Conservation (phyloP, 1,140 invertebrate species). For the Drosophila serrata region DNA sequence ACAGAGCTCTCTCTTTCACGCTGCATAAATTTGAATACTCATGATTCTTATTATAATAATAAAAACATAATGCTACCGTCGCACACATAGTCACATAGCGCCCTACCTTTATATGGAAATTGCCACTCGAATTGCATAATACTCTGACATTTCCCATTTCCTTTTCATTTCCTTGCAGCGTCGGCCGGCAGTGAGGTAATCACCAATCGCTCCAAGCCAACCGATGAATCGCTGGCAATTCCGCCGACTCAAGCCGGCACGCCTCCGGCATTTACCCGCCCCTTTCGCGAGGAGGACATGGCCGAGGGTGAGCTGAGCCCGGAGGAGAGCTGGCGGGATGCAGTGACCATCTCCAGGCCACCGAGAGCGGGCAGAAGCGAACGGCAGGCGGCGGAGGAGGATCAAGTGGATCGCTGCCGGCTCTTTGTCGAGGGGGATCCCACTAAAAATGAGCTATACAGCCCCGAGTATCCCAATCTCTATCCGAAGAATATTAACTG, state of each 20-base stretch:
- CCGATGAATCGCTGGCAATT: constrained; percentile 5
- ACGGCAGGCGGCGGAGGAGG: constrained; percentile 59
- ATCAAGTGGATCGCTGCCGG: constrained; percentile 79
- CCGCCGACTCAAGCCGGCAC: neutral
- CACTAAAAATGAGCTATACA: constrained; percentile 89
- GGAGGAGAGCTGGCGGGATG: constrained; percentile 5
- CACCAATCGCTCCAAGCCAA: constrained; percentile 17
- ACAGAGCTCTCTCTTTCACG: constrained; percentile 25
- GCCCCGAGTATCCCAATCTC: constrained; percentile 90
- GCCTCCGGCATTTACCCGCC: constrained; percentile 8
- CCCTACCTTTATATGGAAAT: neutral
- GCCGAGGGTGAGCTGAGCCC: constrained; percentile 19
- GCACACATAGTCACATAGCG: neutral
- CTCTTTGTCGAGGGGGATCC: constrained; percentile 87
- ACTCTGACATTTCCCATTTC: constrained; percentile 29
- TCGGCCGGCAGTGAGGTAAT: constrained; percentile 31
- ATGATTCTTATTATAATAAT: constrained; percentile 67
- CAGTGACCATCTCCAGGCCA: constrained; percentile 43
- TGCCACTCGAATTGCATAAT: constrained; percentile 7
- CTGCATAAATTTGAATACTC: constrained; percentile 69
- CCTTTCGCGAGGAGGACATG: constrained; percentile 27
- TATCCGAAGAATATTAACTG: constrained; percentile 91
- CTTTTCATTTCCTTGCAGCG: constrained; percentile 39
- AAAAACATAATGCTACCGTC: constrained; percentile 40
- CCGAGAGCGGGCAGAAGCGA: constrained; percentile 34